Percentiles rank a stretch among this genome's conserved stretches.
phyloP scores from a whole-genome alignment of 2,113 vertebrate species.

The Capricornis sumatraensis region DNA sequence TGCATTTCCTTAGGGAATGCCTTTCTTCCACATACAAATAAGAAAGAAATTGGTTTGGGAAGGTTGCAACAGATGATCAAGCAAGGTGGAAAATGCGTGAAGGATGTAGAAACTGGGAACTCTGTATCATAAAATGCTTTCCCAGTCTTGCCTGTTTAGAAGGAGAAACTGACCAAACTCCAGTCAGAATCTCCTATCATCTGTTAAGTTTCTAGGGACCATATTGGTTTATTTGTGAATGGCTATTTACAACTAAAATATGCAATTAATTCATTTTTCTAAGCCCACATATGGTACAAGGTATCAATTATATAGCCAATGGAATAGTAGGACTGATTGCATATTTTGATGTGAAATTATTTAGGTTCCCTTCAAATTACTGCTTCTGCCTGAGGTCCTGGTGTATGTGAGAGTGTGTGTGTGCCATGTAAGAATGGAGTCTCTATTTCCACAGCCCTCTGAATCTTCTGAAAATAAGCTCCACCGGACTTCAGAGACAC shows the following conservation, averaged over 20 bases:
- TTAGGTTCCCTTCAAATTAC: neutral
- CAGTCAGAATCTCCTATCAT: neutral
- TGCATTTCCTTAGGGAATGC: constrained; percentile 56
- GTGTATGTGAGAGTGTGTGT: neutral
- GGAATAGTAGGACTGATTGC: neutral
- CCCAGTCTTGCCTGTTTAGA: neutral
- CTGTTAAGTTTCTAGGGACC: neutral
- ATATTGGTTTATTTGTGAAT: neutral
- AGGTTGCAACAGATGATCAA: constrained; percentile 32
- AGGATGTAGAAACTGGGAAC: neutral
- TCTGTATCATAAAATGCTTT: neutral
- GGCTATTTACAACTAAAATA: neutral
- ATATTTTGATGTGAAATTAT: constrained; percentile 6
- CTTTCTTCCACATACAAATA: constrained; percentile 49
- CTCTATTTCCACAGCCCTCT: neutral
- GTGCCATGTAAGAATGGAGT: neutral
- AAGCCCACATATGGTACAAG: neutral
- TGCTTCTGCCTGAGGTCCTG: neutral
- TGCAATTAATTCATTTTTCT: neutral
- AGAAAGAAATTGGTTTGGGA: constrained; percentile 52
- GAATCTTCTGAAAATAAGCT: neutral
- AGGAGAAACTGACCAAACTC: neutral
- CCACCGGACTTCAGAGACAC: neutral
- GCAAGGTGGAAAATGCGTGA: neutral
- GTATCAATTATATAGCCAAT: neutral